A percentile compares a stretch with the other conserved stretches of the same genome.
Conservation (phyloP, 1,140 invertebrate species). For the Streblospio benedicti region DNA sequence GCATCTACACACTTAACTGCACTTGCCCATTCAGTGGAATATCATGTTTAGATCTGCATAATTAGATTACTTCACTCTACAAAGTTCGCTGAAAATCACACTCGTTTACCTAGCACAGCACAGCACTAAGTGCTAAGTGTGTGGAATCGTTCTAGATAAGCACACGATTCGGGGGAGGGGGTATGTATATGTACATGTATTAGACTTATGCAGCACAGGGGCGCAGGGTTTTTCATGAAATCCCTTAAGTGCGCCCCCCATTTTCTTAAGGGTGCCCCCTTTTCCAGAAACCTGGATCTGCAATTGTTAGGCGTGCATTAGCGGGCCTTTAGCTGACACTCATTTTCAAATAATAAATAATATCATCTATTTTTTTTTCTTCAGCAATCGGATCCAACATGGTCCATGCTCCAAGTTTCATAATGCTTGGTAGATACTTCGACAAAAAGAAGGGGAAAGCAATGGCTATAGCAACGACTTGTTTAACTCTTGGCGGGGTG, state of each 20-base stretch:
- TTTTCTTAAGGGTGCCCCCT: no score
- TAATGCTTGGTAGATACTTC: conserved; percentile 39
- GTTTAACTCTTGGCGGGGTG: conserved; percentile 27
- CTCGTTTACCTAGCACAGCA: no score
- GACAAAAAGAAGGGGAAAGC: conserved; percentile 29
- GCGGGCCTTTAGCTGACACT: neutral
- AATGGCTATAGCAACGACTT: conserved; percentile 34
- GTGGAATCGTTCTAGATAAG: no score
- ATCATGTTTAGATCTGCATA: no score
- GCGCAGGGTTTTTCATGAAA: neutral
- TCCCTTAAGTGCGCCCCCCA: neutral
- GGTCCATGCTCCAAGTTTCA: conserved; percentile 35
- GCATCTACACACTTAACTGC: neutral
- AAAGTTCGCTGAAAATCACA: no score
- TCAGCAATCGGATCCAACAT: conserved; percentile 35
- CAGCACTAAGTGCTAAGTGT: no score
- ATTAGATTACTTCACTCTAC: no score
- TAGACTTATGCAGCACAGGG: neutral
- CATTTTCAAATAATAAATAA: neutral
- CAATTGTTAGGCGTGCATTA: neutral
- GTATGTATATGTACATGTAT: no score
- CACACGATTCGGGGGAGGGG: no score
- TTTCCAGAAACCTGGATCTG: no score
- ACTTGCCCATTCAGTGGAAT: no score
- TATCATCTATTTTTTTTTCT: conserved; percentile 3